Conservation (phyloP, 2,797 vertebrate species). For the Helarctos malayanus region DNA sequence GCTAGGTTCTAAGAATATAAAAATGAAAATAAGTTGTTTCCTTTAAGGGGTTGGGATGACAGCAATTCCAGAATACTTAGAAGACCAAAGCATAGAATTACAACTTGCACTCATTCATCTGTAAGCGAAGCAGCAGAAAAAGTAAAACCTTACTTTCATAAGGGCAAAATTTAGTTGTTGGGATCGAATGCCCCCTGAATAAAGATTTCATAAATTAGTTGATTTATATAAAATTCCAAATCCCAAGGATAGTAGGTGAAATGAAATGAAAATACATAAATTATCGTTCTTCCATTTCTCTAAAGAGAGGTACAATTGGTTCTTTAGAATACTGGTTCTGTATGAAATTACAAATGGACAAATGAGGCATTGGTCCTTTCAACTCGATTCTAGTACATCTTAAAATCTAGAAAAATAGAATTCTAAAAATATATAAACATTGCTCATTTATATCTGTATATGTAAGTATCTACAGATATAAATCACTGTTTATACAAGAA, state of each 20-base stretch:
- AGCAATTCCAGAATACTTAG: background rate
- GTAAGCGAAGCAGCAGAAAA: background rate
- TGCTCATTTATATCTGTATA: background rate
- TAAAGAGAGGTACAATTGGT: background rate
- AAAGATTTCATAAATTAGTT: background rate
- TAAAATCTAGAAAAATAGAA: background rate
- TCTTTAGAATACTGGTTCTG: background rate
- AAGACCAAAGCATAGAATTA: background rate
- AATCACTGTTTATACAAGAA: background rate
- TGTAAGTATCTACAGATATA: background rate
- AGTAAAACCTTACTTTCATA: background rate
- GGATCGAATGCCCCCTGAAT: background rate
- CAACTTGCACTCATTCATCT: background rate
- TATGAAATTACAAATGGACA: background rate
- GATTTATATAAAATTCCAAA: slow-evolving; percentile 21
- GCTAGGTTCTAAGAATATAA: background rate
- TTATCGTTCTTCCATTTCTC: background rate
- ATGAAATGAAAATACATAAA: background rate
- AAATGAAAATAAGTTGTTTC: background rate
- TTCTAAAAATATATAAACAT: background rate
- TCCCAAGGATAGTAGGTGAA: background rate
- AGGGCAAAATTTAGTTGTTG: background rate
- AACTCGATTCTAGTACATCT: background rate
- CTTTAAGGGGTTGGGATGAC: background rate
- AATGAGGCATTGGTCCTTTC: background rate